phyloP scores from a whole-genome alignment of 2,888 invertebrate genomes.

The Caenorhabditis afra region DNA sequence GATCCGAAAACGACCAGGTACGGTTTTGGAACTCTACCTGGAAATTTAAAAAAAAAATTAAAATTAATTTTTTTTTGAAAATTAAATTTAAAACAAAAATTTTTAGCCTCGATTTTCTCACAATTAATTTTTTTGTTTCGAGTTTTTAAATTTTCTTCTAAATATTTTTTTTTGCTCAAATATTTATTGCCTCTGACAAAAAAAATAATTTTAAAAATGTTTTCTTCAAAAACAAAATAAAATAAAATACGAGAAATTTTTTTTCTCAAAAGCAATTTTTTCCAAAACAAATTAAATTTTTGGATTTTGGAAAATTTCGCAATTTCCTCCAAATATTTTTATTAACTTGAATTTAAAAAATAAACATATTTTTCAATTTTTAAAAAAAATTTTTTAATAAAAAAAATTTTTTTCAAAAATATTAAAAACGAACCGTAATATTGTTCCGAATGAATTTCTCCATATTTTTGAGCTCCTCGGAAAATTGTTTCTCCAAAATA shows the following conservation, averaged over 20 bases:
- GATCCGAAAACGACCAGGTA: conserved; percentile 67
- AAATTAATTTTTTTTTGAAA: not conserved
- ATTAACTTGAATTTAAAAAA: not conserved
- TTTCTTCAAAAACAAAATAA: no score
- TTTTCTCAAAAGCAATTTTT: not conserved
- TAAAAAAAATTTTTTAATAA: not conserved
- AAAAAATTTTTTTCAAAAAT: not conserved
- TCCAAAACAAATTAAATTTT: not conserved
- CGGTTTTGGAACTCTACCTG: conserved; percentile 60
- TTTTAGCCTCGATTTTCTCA: no score
- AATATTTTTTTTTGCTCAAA: no score
- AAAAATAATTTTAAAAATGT: no score
- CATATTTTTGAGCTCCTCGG: conserved; percentile 66
- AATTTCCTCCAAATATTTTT: not conserved
- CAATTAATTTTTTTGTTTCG: no score
- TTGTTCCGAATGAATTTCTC: conserved; percentile 71
- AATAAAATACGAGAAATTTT: not conserved
- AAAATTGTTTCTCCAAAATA: conserved; percentile 85
- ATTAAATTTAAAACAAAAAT: not conserved
- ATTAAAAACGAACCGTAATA: conserved; percentile 57
- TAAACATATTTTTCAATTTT: not conserved
- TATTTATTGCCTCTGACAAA: no score
- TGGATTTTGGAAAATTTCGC: not conserved
- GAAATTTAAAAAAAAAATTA: not conserved
- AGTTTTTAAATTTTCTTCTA: no score